Conservation (phyloP, 2,888 invertebrate genomes). For the Schrankia costaestrigalis region DNA sequence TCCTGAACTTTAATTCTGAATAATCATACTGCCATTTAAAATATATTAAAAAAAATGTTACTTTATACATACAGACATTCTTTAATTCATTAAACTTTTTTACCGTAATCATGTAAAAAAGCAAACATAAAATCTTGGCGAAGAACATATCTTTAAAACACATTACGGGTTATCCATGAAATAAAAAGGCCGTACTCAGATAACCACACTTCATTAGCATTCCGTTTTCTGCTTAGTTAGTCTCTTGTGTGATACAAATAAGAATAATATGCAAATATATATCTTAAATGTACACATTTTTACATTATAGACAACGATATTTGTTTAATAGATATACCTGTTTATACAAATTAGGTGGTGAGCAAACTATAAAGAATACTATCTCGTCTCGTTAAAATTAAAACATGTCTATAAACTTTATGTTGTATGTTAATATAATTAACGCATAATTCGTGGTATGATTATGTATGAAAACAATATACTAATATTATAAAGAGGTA, state of each 20-base stretch:
- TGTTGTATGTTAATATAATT: too few relatives aligned
- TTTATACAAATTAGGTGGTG: slow-evolving; percentile 23
- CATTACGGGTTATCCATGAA: slow-evolving; percentile 57
- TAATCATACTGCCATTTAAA: too few relatives aligned
- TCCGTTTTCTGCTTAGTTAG: slow-evolving; percentile 45
- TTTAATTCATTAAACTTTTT: too few relatives aligned
- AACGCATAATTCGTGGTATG: too few relatives aligned
- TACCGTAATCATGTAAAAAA: slow-evolving; percentile 34
- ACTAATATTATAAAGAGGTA: too few relatives aligned
- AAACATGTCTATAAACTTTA: slow-evolving; percentile 5
- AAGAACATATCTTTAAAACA: slow-evolving; percentile 54
- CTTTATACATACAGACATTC: too few relatives aligned
- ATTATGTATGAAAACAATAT: too few relatives aligned
- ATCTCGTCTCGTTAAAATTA: slow-evolving; percentile 16
- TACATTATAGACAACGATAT: slow-evolving; percentile 16
- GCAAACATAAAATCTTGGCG: slow-evolving; percentile 45
- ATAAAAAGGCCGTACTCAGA: slow-evolving; percentile 49
- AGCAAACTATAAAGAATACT: slow-evolving; percentile 15
- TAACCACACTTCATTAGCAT: slow-evolving; percentile 61
- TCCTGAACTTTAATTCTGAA: too few relatives aligned
- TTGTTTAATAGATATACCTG: slow-evolving; percentile 20
- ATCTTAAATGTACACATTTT: slow-evolving; percentile 33
- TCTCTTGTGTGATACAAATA: slow-evolving; percentile 38
- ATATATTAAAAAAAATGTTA: too few relatives aligned
- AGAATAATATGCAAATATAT: slow-evolving; percentile 49